phyloP scores from a whole-genome alignment of 2,113 vertebrate genomes.

The Elephas maximus region DNA sequence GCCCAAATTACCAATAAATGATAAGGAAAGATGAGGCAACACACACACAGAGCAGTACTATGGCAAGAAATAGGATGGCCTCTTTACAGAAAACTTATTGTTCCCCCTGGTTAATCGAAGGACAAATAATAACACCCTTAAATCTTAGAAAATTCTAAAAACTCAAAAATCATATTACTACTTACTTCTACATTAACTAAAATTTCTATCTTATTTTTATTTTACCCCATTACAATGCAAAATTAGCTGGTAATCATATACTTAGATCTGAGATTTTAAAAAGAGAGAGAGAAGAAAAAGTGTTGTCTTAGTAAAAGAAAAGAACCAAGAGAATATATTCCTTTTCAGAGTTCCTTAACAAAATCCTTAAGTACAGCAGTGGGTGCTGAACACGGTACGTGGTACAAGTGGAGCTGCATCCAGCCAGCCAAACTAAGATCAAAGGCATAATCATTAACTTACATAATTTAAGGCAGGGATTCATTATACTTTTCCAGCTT shows the following conservation, averaged over 20 bases:
- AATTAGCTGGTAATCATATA: slow-evolving; percentile 42
- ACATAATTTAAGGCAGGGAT: slow-evolving; percentile 12
- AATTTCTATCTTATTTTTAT: slow-evolving; percentile 49
- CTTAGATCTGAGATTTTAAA: slow-evolving; percentile 16
- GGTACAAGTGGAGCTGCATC: not conserved
- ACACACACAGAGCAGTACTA: not conserved
- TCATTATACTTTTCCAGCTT: slow-evolving; percentile 20
- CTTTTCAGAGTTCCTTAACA: slow-evolving; percentile 23
- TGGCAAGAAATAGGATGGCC: not conserved
- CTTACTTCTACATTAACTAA: slow-evolving; percentile 19
- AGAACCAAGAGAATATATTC: not conserved
- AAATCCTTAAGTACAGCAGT: not conserved
- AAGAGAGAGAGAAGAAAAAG: not conserved
- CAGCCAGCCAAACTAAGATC: slow-evolving; percentile 42
- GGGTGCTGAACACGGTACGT: not conserved
- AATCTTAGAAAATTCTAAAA: slow-evolving; percentile 25
- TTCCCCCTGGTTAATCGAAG: not conserved
- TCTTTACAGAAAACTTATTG: not conserved
- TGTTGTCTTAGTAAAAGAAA: not conserved
- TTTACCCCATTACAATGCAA: slow-evolving; percentile 30
- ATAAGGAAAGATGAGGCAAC: not conserved
- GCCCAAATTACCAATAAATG: not conserved
- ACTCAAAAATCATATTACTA: slow-evolving; percentile 13
- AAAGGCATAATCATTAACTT: slow-evolving; percentile 34
- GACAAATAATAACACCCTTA: not conserved